Conservation (phyloP, 2,888 invertebrate genomes). For the Erpobdella octoculata region DNA sequence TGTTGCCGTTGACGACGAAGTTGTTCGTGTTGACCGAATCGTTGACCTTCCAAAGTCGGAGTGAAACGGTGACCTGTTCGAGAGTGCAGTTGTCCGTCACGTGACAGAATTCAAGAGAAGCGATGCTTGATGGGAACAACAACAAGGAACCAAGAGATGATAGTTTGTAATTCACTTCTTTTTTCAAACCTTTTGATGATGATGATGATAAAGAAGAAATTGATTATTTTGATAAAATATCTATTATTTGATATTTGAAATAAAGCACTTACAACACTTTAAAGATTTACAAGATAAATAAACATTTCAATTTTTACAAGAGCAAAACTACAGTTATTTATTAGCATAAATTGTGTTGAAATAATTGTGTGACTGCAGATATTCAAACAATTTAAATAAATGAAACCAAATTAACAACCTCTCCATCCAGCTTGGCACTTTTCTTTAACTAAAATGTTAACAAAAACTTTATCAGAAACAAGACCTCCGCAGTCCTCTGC, state of each 20-base stretch:
- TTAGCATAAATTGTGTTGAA: too few relatives aligned
- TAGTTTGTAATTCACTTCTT: neutral
- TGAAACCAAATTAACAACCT: constrained; percentile 14
- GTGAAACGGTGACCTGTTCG: constrained; percentile 4
- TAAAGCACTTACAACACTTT: too few relatives aligned
- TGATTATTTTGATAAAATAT: neutral
- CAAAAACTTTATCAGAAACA: constrained; percentile 64
- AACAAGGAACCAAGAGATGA: neutral
- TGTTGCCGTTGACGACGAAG: neutral
- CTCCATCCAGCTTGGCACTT: constrained; percentile 43
- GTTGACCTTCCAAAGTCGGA: neutral
- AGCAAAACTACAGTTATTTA: too few relatives aligned
- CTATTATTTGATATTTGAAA: too few relatives aligned
- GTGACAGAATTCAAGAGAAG: neutral
- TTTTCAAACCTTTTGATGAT: neutral
- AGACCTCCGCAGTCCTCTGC: constrained; percentile 96
- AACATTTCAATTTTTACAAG: too few relatives aligned
- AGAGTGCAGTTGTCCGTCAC: constrained; percentile 2
- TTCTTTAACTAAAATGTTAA: constrained; percentile 84
- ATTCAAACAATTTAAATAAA: too few relatives aligned
- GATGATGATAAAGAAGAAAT: neutral
- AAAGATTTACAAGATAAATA: too few relatives aligned
- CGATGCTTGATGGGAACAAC: neutral
- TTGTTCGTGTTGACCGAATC: neutral
- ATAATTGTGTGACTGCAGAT: too few relatives aligned